Evolutionary conservation across 2,888 invertebrate genomes (phyloP), one percentile per base, ranked within the genome.

Genomic region (Apotomis turbidana): DNA sequence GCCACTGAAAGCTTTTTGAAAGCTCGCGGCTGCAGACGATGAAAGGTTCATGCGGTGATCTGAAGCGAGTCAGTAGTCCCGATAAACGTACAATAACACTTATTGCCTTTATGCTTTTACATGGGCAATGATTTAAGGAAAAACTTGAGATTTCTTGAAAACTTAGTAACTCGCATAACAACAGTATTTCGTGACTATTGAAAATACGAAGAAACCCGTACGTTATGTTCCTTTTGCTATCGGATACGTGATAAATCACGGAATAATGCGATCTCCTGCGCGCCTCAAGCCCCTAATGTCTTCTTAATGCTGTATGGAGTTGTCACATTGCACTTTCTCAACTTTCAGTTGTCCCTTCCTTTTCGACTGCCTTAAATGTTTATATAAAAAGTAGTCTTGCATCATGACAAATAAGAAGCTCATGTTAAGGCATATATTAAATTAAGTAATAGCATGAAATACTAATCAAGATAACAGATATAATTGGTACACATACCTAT

Each of bases 1-100:
- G 84, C 87, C 87, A 87, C 87, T 90, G 90, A 91, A 91, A 91
- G 91, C 89, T 90, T 91, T 91, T 89, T 91, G 90, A 91, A 90
- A 91, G 91, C 90, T 88, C 85, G 80, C 84, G 86, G 85, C 85
- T 83, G 86, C 85, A 83, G 83, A 83, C 87, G 86, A 90, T 90
- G 89, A 90, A 90, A 89, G 85, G 87, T 88, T 89, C 87, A 88
- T 85, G 85, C 83, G 81, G 84, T 84, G 85, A 88, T 88, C 88
- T 87, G 83, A 79, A 84, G 81, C 84, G 83, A 84, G 83, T 87
- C 87, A 86, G 71, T 84, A 83, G 83, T 61, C 57, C 51, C 41
- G 55, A 46, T 60, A 66, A 71, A 54, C 44, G 41, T 60, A 52
- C 58, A 49, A 51, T 61, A 61, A 27, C 62, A 71, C 49, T 41